Conservation (phyloP, 2,797 vertebrate genomes). For the Bryconaethiops microstoma region DNA sequence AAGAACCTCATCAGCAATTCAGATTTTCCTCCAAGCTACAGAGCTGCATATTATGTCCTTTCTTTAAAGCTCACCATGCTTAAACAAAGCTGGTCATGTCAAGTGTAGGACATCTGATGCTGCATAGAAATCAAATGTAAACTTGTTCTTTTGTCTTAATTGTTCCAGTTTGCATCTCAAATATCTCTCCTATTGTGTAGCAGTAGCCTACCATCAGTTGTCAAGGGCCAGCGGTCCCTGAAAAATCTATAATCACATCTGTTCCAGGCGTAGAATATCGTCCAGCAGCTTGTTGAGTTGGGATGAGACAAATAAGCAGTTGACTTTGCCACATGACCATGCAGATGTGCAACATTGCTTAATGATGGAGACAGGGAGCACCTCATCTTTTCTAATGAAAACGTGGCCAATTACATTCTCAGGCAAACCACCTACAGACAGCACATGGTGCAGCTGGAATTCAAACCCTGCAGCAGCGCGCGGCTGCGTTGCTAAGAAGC, state of each 20-base stretch:
- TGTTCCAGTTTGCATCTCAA: not conserved
- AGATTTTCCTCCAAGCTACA: not conserved
- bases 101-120: not conserved
- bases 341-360: slow-evolving; percentile 5
- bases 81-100: not conserved
- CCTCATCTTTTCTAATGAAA: not conserved
- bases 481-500: slow-evolving; percentile 2
- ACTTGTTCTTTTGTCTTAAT: not conserved
- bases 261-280: not conserved
- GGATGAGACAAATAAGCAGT: slow-evolving; percentile 5
- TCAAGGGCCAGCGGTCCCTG: not conserved
- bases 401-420: slow-evolving; percentile 2
- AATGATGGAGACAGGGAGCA: slow-evolving; percentile 1
- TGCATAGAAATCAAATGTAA: not conserved
- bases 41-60: slow-evolving; percentile 12
- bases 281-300: slow-evolving; percentile 10
- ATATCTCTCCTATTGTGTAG: not conserved
- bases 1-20: slow-evolving; percentile 22
- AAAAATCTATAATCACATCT: not conserved
- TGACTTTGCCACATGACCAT: slow-evolving; percentile 12
- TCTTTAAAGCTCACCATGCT: not conserved
- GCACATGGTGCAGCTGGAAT: not conserved
- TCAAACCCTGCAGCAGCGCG: slow-evolving; percentile 10
- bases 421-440: slow-evolving; percentile 11
- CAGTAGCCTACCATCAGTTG: not conserved